Base-by-base conservation (phyloP, 2,113 vertebrate genomes). In the Pitta sordida region DNA sequence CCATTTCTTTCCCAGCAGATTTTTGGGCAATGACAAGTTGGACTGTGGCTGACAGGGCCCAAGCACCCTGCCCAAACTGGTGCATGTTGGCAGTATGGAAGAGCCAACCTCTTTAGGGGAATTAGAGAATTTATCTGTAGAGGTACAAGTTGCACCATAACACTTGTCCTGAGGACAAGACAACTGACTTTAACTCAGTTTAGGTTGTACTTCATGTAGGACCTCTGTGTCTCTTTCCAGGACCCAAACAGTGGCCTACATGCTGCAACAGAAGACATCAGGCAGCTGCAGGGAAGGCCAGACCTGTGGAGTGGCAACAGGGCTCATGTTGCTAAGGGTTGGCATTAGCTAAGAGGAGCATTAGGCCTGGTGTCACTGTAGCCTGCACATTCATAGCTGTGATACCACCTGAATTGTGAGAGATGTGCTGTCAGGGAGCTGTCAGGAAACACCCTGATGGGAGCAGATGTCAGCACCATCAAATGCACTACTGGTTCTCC, bases 311-410 rank as follows among this genome's bases (percentile, higher is more conserved):
- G 41, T 46, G 53, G 39, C 2, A 2, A 21, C 32, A 62, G 34
- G 41, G n/a, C 60, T 68, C 9, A 5, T 3, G 29, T 11, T 74
- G 23, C 41, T 63, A 23, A n/a, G 3, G 52, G 23, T 55, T 39
- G 58, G 60, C 52, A 15, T 43, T 8, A 71, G 32, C 8, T 14
- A 59, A 39, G 27, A n/a, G 32, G 41, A 83, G 15, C 29, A 62
- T 43, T 46, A 46, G 53, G 36, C 30, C 29, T 62, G 24, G 36
- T 29, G 22, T 34, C 39, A 16, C 10, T 26, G 85, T 4, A 52
- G 49, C 30, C 19, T 2, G 6, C 17, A 7, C 0, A 0, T 24
- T 70, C 34, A 49, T 44, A 26, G 30, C 0, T 49, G 75, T 22
- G 44, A 48, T 26, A 70, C 19, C 27, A 16, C 3, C 6, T 22